Evolutionary conservation across 2,888 invertebrate species (phyloP).

Genomic region (Trypoxylon attenuatum): DNA sequence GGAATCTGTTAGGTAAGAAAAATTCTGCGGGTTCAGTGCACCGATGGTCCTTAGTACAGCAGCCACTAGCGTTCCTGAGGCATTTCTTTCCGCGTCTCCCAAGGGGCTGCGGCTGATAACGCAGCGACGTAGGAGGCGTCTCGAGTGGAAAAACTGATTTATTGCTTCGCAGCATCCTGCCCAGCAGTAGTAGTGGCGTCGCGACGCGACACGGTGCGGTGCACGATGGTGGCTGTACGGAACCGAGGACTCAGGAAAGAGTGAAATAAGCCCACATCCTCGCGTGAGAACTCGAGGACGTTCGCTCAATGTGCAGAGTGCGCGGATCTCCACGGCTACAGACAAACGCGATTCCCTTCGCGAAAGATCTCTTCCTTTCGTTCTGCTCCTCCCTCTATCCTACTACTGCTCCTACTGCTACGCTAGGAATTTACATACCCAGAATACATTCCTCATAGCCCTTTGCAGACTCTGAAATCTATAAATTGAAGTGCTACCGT

Average conservation of each 20-base stretch:
- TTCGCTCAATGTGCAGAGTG: background rate
- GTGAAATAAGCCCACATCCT: background rate
- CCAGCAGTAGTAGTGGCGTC: too few species aligned
- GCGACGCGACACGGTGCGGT: too few species aligned
- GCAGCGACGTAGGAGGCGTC: constrained; percentile 42
- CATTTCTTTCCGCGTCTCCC: constrained; percentile 19
- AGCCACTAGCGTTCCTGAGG: constrained; percentile 5
- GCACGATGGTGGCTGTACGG: too few species aligned
- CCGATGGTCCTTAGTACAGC: background rate
- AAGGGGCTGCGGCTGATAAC: constrained; percentile 41
- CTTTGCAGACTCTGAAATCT: too few species aligned
- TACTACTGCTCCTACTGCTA: background rate
- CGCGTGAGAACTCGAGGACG: background rate
- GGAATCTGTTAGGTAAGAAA: background rate
- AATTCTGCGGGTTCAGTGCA: background rate
- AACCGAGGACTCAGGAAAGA: background rate
- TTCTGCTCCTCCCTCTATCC: background rate
- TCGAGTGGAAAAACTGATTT: constrained; percentile 56
- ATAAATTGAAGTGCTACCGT: too few species aligned
- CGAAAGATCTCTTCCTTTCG: background rate
- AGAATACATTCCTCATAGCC: too few species aligned
- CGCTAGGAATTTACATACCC: background rate
- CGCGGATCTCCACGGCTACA: background rate
- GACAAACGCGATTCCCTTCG: background rate
- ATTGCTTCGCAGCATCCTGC: constrained; percentile 44